A percentile compares a stretch with the other conserved stretches of the same genome.
phyloP scores from a whole-genome alignment of 2,888 invertebrate genomes.

The Cryptosula pallasiana region DNA sequence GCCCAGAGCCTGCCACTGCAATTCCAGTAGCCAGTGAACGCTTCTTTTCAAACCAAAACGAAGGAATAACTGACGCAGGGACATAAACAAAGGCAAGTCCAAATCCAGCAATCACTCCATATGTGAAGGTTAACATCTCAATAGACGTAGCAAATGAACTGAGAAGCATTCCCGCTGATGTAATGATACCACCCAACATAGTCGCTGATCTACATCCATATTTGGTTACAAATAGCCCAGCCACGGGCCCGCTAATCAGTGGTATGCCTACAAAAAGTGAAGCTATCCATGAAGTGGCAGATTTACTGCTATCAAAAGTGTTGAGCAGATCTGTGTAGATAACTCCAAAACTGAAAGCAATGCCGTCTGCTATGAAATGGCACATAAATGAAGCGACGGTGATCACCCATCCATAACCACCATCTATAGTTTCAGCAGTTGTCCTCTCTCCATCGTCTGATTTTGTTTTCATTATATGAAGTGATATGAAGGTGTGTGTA shows the following conservation, averaged over 20 bases:
- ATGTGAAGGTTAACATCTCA: conserved; percentile 45
- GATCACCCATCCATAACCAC: conserved; percentile 89
- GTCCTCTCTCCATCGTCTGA: not conserved
- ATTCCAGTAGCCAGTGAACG: conserved; percentile 52
- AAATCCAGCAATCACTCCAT: conserved; percentile 48
- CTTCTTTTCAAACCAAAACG: conserved; percentile 52
- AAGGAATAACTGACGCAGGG: conserved; percentile 49
- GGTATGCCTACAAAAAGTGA: conserved; percentile 88
- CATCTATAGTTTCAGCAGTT: conserved; percentile 62
- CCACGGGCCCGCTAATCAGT: conserved; percentile 56
- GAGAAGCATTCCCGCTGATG: conserved; percentile 42
- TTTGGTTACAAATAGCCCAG: conserved; percentile 46
- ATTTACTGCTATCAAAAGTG: conserved; percentile 76
- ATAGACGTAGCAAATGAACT: conserved; percentile 44
- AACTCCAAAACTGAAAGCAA: conserved; percentile 86
- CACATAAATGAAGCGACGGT: conserved; percentile 83
- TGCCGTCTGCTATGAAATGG: conserved; percentile 84
- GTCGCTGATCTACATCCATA: conserved; percentile 49
- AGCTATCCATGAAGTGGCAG: conserved; percentile 84
- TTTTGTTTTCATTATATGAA: not conserved
- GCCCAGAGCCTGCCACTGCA: conserved; percentile 50
- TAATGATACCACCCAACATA: conserved; percentile 46
- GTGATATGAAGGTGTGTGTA: too few species aligned
- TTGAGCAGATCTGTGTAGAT: conserved; percentile 78
- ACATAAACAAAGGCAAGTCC: conserved; percentile 51